Percentiles rank a stretch among this genome's conserved stretches.
These are phyloP conservation scores for Spilogale gracilis DNA, from an alignment of 2,113 vertebrate genomes.

Conservation along the genomic window DNA sequence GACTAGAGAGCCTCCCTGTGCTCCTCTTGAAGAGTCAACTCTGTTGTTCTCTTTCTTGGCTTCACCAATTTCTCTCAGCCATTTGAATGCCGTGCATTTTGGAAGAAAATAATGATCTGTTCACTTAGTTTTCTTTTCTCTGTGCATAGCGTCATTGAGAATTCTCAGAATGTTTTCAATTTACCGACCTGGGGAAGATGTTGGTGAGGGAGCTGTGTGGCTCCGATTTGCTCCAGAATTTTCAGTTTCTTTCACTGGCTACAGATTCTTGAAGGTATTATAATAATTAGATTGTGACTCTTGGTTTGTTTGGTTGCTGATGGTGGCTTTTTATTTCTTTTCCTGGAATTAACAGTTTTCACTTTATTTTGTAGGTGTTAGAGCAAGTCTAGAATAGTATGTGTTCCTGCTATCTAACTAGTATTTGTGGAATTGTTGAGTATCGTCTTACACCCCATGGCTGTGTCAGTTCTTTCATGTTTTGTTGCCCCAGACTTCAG, in stretches of 20 bases:
- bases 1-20: background rate
- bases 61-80: background rate
- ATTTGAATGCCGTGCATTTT: background rate
- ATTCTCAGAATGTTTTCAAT: background rate
- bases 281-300: background rate
- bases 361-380: background rate
- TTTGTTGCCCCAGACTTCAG: background rate
- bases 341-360: background rate
- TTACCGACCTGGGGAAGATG: background rate
- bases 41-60: background rate
- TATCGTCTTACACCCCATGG: background rate
- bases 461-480: background rate
- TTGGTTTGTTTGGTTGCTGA: background rate
- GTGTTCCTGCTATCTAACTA: background rate
- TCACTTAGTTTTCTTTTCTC: background rate
- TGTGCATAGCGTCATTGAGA: background rate
- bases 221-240: background rate
- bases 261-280: slow-evolving; percentile 19
- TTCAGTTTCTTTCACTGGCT: background rate
- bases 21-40: background rate
- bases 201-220: background rate
- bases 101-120: background rate
- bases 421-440: background rate
- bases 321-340: background rate
- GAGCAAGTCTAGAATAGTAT: background rate